A percentile compares a stretch with the other conserved stretches of the same genome.
Evolutionary conservation across 2,797 vertebrate species (phyloP).

Genomic region (Nyctibius grandis): DNA sequence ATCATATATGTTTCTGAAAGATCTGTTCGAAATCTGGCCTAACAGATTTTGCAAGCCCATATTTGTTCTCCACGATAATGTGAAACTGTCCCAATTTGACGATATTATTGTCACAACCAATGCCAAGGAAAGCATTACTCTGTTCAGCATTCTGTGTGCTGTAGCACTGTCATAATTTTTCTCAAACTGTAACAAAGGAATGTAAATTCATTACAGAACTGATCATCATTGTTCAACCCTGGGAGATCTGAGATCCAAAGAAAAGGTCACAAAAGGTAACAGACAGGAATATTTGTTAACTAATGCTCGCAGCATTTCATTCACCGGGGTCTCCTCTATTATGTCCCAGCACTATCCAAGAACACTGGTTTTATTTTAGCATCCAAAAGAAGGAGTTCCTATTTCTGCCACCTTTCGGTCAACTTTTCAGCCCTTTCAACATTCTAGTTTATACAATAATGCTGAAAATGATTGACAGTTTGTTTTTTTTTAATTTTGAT

Average conservation of each 20-base stretch:
- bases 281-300: not conserved
- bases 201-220: not conserved
- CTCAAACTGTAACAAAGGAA: not conserved
- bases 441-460: not conserved
- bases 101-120: not conserved
- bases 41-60: not conserved
- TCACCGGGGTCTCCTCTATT: not conserved
- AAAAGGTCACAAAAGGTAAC: not conserved
- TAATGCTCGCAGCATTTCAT: not conserved
- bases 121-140: not conserved
- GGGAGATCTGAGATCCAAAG: not conserved
- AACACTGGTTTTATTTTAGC: not conserved
- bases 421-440: not conserved
- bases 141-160: not conserved
- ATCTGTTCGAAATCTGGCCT: not conserved
- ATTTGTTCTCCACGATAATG: not conserved
- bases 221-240: fast-evolving
- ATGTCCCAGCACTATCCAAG: not conserved
- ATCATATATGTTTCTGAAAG: not conserved
- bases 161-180: not conserved
- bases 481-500: not conserved
- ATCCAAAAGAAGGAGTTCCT: not conserved
- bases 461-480: not conserved
- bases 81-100: not conserved
- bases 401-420: not conserved